Evolutionary conservation across 1,140 invertebrate species (phyloP).

Genomic region (Vanessa atalanta): DNA sequence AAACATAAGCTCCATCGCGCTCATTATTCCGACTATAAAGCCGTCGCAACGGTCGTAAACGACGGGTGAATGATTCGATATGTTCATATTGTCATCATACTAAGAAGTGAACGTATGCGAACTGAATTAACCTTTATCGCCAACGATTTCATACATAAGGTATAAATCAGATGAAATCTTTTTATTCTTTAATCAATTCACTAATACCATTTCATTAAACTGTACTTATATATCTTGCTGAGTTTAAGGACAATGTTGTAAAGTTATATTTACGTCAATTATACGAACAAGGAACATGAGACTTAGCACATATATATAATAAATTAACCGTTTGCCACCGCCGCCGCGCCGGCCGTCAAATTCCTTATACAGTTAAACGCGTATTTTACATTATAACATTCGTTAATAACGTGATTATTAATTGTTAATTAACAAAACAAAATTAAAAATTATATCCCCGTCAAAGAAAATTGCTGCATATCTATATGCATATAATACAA

Average conservation of each 20-base stretch:
- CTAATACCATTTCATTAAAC: conserved; percentile 6
- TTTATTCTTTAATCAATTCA: neutral
- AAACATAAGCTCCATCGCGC: conserved; percentile 46
- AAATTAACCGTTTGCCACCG: no score
- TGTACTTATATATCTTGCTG: neutral
- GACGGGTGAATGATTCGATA: conserved; percentile 62
- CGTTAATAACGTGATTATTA: no score
- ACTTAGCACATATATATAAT: no score
- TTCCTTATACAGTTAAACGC: no score
- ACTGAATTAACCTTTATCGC: conserved; percentile 62
- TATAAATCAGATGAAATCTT: conserved; percentile 5
- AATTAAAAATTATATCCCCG: no score
- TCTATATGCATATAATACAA: no score
- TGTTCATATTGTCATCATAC: conserved; percentile 58
- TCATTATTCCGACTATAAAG: conserved; percentile 56
- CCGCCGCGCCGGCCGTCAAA: no score
- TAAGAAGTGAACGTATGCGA: conserved; percentile 55
- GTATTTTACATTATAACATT: no score
- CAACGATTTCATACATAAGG: conserved; percentile 45
- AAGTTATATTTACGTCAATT: neutral
- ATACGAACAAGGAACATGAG: no score
- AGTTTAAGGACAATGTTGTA: neutral
- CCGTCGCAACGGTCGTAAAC: conserved; percentile 54
- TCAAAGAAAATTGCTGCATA: no score
- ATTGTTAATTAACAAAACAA: no score